Base-by-base conservation (phyloP, 2,797 vertebrate species). In the Hydrocynus forskahlii region DNA sequence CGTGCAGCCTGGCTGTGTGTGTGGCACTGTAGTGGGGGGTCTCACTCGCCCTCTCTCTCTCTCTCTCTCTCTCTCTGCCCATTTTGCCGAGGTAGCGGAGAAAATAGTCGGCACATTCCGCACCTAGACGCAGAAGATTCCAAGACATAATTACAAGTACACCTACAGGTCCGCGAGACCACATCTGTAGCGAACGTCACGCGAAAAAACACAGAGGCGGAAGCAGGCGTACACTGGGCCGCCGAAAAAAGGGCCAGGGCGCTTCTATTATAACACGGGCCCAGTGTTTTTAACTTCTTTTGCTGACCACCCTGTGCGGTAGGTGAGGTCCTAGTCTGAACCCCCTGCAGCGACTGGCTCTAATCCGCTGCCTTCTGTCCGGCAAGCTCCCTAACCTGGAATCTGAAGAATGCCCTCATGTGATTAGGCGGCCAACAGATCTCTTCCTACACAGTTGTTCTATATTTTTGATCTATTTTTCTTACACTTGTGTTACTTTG, bases 401-500 rank as follows among this genome's bases (percentile, higher is more conserved):
- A 94, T 94, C 88, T 88, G 85, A 93, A 91, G 91, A 89, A 93
- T 92, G 91, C 88, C 90, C 90, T 93, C 89, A 91, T 90, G 91
- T 89, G 88, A 84, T 90, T 87, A 75, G 57, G 63, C 16, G 54
- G 38, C 62, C 62, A 17, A 17, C 29, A 19, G 14, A 38, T 17
- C 7, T 29, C 6, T 9, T 38, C 29, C 23, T 63, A 12, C 62
- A 38, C 9, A 5, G 59, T 29, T 10, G 8, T 21, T 60, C 8
- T 23, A 23, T 13, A 13, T 1, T 1, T 52, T 52, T 52, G 0
- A 12, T 55, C 16, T 19, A 55, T 55, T 6, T 19, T 48, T 48
- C 45, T 48, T 48, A 9, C 45, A 12, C 35, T 35, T 35, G 35
- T 16, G 50, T 14, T 52, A 52, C 48, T 52, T 17, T 55, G 52